A percentile compares a stretch with the other conserved stretches of the same genome.
Evolutionary conservation across 2,888 invertebrate genomes (phyloP).

Genomic region (Myathropa florea): DNA sequence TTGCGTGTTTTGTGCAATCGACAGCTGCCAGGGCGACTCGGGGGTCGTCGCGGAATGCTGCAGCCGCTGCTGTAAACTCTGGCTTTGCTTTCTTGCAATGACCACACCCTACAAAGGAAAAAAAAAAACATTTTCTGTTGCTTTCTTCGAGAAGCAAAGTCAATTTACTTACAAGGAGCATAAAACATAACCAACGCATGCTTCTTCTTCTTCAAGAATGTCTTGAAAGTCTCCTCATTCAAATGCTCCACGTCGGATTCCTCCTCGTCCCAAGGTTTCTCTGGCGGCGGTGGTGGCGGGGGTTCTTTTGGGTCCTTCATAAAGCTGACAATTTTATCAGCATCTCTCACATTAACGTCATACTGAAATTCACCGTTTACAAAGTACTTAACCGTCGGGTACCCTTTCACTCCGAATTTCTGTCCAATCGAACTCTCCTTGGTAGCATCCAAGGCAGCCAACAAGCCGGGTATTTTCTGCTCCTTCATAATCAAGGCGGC

Average conservation of each 20-base stretch:
- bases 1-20: slow-evolving; percentile 87
- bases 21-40: slow-evolving; percentile 91
- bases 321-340: slow-evolving; percentile 89
- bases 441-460: slow-evolving; percentile 93
- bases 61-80: slow-evolving; percentile 87
- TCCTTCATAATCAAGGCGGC: slow-evolving; percentile 88
- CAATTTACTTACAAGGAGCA: slow-evolving; percentile 95
- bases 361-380: slow-evolving; percentile 88
- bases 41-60: slow-evolving; percentile 87
- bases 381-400: slow-evolving; percentile 91
- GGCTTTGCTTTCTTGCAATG: slow-evolving; percentile 95
- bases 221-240: slow-evolving; percentile 86
- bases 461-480: slow-evolving; percentile 86
- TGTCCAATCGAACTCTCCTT: slow-evolving; percentile 86
- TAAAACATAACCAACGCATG: slow-evolving; percentile 95
- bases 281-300: slow-evolving; percentile 91
- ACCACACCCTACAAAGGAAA: slow-evolving; percentile 88
- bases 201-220: slow-evolving; percentile 90
- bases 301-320: slow-evolving; percentile 92
- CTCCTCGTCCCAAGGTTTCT: slow-evolving; percentile 90
- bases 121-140: neutral
- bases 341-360: slow-evolving; percentile 89
- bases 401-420: slow-evolving; percentile 88
- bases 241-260: slow-evolving; percentile 89
- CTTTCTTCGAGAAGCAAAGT: no score